Evolutionary conservation across 2,888 invertebrate species (phyloP).

Genomic region (Latrodectus elegans): DNA sequence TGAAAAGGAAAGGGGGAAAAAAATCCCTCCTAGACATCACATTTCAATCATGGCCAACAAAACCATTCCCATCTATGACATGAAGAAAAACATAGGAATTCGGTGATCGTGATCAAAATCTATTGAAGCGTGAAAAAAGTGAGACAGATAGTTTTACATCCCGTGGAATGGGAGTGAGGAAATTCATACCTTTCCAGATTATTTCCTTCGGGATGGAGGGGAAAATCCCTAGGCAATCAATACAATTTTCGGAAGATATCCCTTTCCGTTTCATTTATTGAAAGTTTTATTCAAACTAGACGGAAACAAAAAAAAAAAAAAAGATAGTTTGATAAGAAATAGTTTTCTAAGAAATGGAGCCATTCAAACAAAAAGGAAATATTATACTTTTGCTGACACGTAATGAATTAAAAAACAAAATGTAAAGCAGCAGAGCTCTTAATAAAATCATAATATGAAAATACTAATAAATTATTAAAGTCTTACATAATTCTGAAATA

Average conservation of each 20-base stretch:
- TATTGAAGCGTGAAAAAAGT: background rate
- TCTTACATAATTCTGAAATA: too few species aligned
- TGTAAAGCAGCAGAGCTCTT: too few species aligned
- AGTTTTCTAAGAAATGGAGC: too few species aligned
- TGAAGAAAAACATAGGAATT: background rate
- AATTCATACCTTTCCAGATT: background rate
- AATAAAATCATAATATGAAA: too few species aligned
- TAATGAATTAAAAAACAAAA: too few species aligned
- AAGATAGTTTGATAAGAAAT: too few species aligned
- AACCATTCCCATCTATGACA: background rate
- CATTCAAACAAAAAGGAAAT: too few species aligned
- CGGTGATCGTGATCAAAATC: background rate
- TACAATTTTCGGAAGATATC: conserved; percentile 10
- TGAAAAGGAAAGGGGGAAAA: background rate
- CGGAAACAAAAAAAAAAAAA: too few species aligned
- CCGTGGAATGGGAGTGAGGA: background rate
- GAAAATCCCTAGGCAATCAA: conserved; percentile 26
- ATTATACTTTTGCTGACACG: too few species aligned
- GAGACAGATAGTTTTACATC: background rate
- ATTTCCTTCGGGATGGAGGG: background rate
- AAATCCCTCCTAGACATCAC: background rate
- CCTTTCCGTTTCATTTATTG: conserved; percentile 1
- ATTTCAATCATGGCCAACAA: background rate
- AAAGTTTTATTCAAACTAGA: background rate
- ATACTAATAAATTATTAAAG: too few species aligned